Evolutionary conservation across 1,140 invertebrate genomes (phyloP), one percentile per base, ranked within the genome.

Genomic region (Drosophila kikkawai): DNA sequence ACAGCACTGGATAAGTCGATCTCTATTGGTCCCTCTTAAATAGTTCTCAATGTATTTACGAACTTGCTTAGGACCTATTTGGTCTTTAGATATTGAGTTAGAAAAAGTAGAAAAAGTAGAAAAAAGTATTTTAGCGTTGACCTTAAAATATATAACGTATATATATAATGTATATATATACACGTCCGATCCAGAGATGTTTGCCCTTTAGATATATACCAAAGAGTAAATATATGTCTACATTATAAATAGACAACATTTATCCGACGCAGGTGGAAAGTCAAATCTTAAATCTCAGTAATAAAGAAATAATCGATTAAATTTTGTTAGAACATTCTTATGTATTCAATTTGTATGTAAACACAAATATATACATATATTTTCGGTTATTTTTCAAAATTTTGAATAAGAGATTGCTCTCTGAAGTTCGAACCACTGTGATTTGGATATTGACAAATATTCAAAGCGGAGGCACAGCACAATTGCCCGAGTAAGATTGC

Each of bases 391-490:
- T 34, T 53, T 13, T 0, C 11, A 15, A 22, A 42, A 34, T 2
- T 32, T n/a, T n/a, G 17, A 13, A 7, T 7, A 11, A 42, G 32
- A 13, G 22, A 15, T 22, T 4, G 7, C 45, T 47, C 6, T 22
- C 6, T 12, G 11, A 11, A 5, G 42, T 36, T 5, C 15, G 22
- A 41, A 63, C 63, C 63, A 66, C 63, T 66, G 63, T 66, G 63
- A n/a, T 45, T 69, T n/a, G 36, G 67, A 66, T 75, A 77, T 77
- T 76, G 73, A 77, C 73, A 77, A 76, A 77, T 77, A 77, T 76
- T 57, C 75, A 77, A 76, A 57, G 45, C 55, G 55, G 55, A 57
- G 59, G 26, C 47, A 41, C 36, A 41, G 36, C 45, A 50, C 63
- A 69, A 67, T 69, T 61, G 42, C 48, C 57, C 70, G 19, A 67